These are phyloP conservation scores for Drusus annulatus DNA, from an alignment of 1,140 invertebrate species.

Conservation along the genomic window DNA sequence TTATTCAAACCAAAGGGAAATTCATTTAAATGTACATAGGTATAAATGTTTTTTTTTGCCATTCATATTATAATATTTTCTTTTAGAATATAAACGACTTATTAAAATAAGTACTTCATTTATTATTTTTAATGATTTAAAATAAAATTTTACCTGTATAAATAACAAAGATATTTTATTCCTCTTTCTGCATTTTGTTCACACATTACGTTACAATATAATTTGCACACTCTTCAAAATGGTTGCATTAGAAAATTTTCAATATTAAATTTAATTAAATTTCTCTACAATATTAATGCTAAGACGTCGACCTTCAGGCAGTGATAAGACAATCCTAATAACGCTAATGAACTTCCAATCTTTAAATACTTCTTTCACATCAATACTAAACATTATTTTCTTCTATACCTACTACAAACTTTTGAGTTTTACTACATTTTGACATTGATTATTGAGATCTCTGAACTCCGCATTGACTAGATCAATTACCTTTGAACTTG, in stretches of 20 bases:
- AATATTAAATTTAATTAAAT: background rate
- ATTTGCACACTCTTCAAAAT: background rate
- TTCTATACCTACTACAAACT: no score
- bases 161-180: constrained; percentile 38
- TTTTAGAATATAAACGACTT: constrained; percentile 12
- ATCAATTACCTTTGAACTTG: no score
- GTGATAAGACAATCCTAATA: background rate
- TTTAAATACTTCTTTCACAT: background rate
- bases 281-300: constrained; percentile 1
- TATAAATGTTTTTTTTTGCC: constrained; percentile 38
- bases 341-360: background rate
- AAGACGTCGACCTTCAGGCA: background rate
- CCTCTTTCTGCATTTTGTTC: constrained; percentile 1
- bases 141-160: constrained; percentile 41
- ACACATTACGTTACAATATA: background rate
- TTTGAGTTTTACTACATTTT: no score
- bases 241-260: no score
- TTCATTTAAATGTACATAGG: constrained; percentile 36
- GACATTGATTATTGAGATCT: no score
- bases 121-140: constrained; percentile 41
- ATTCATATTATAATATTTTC: constrained; percentile 38
- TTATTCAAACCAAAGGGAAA: constrained; percentile 29
- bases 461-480: no score
- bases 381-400: background rate
- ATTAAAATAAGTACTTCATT: constrained; percentile 32